Evolutionary conservation across 1,140 invertebrate genomes (phyloP).

Genomic region (Heliconius eleuchia): DNA sequence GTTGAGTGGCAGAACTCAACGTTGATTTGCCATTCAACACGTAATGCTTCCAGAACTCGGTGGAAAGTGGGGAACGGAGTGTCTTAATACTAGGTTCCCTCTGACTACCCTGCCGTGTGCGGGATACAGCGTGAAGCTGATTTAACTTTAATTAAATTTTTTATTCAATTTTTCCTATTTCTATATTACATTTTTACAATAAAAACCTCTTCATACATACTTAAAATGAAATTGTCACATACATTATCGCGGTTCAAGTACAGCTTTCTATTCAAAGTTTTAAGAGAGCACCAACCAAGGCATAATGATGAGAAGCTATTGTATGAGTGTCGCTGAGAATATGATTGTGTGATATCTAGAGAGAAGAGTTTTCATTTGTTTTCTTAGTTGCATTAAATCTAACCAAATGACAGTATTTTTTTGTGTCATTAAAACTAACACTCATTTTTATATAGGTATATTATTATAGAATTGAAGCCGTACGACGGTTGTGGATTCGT

Average conservation of each 20-base stretch:
- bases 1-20: too few relatives aligned
- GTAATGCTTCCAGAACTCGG: too few relatives aligned
- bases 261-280: conserved; percentile 50
- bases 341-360: conserved; percentile 29
- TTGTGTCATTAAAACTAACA: not conserved
- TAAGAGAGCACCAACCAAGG: conserved; percentile 36
- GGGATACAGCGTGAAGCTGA: not conserved
- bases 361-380: conserved; percentile 36
- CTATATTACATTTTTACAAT: not conserved
- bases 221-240: conserved; percentile 25
- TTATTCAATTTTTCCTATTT: not conserved
- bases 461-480: too few relatives aligned
- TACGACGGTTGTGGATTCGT: not conserved
- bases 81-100: too few relatives aligned
- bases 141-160: not conserved
- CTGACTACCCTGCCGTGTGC: too few relatives aligned
- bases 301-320: conserved; percentile 63
- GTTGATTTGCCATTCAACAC: too few relatives aligned
- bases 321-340: conserved; percentile 50
- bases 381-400: not conserved
- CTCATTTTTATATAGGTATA: too few relatives aligned
- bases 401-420: not conserved
- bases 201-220: not conserved
- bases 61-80: too few relatives aligned
- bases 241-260: conserved; percentile 20